These are phyloP conservation scores for Pangasius macronema DNA, from an alignment of 2,797 vertebrate species.

Conservation along the genomic window DNA sequence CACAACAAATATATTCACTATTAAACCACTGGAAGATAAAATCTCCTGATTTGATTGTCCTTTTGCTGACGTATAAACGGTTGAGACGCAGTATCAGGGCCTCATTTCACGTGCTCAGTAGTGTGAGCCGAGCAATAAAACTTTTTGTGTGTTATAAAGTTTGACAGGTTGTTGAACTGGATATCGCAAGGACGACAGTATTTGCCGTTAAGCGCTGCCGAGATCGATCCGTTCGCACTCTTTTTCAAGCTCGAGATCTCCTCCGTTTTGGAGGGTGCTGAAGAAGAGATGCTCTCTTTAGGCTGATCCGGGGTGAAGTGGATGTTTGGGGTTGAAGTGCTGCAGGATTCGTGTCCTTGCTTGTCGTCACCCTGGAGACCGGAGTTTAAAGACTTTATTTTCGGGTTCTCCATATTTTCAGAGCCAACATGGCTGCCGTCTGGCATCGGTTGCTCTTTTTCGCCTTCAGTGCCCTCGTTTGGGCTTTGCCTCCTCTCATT, in stretches of 20 bases:
- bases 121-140: conserved; percentile 89
- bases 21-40: conserved; percentile 76
- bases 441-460: conserved; percentile 76
- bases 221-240: conserved; percentile 74
- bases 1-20: conserved; percentile 52
- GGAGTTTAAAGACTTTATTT: conserved; percentile 80
- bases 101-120: conserved; percentile 86
- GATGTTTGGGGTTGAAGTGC: conserved; percentile 71
- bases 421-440: conserved; percentile 78
- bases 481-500: conserved; percentile 76
- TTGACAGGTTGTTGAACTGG: conserved; percentile 90
- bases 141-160: conserved; percentile 94
- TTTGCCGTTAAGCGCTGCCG: conserved; percentile 77
- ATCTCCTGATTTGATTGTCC: conserved; percentile 80
- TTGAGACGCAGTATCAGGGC: background rate
- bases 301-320: conserved; percentile 75
- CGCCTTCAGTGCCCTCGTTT: conserved; percentile 76
- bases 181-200: conserved; percentile 88
- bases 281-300: conserved; percentile 78
- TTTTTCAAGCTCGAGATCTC: conserved; percentile 80
- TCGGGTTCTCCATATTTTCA: conserved; percentile 75
- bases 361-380: conserved; percentile 78
- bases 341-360: conserved; percentile 75
- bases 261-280: conserved; percentile 72
- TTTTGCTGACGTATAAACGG: conserved; percentile 72